These are phyloP conservation scores for Steatornis caripensis DNA, from an alignment of 2,113 vertebrate species.

Conservation along the genomic window DNA sequence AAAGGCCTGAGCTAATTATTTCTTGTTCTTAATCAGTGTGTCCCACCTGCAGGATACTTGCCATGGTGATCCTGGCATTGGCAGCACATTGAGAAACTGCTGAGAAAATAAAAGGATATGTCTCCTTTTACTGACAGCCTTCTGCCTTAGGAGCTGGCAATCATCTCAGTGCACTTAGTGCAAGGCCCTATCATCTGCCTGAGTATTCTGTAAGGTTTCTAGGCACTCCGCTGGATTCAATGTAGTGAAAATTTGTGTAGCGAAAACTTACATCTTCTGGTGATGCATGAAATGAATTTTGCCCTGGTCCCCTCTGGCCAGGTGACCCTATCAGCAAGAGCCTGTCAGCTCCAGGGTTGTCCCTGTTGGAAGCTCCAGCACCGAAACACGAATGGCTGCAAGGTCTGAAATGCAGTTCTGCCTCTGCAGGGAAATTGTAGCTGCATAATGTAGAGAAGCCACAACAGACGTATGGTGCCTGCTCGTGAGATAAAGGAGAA, in stretches of 20 bases:
- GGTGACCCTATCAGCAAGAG: background rate
- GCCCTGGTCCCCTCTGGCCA: background rate
- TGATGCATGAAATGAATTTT: background rate
- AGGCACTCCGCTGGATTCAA: background rate
- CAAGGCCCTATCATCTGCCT: background rate
- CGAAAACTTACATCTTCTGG: background rate
- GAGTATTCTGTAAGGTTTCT: background rate
- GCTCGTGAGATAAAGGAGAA: background rate
- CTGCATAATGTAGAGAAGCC: background rate
- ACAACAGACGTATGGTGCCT: accelerated
- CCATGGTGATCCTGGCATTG: background rate
- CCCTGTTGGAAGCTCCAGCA: background rate
- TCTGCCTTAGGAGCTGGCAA: no score
- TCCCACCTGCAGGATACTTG: background rate
- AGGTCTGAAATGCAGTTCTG: background rate
- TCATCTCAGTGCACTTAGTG: background rate
- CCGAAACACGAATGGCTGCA: background rate
- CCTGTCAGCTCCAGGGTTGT: background rate
- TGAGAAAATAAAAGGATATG: background rate
- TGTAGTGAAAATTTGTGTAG: background rate
- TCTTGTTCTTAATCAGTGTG: background rate
- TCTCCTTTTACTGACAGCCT: background rate
- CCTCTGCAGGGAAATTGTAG: background rate
- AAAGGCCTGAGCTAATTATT: background rate
- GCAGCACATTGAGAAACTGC: background rate